Evolutionary conservation across 2,888 invertebrate genomes (phyloP).

Genomic region (Noctua janthe): DNA sequence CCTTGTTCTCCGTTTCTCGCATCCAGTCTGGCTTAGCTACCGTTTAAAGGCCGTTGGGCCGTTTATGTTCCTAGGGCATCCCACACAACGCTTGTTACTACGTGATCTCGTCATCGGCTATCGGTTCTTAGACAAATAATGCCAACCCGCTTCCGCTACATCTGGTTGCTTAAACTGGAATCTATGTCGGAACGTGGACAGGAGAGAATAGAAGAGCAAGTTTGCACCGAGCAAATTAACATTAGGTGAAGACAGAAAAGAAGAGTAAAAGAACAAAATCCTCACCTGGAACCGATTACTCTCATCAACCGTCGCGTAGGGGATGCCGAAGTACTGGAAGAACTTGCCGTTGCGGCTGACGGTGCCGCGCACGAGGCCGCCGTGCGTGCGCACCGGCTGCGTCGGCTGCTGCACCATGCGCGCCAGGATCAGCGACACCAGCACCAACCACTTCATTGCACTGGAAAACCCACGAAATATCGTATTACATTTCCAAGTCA

Average conservation of each 20-base stretch:
- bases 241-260: neutral
- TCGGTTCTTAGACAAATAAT: neutral
- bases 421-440: slow-evolving; percentile 80
- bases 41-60: neutral
- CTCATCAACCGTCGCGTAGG: slow-evolving; percentile 82
- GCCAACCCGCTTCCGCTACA: neutral
- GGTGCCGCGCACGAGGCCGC: slow-evolving; percentile 81
- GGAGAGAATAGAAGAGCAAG: too few relatives aligned
- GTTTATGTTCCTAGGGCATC: neutral
- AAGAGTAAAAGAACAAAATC: neutral
- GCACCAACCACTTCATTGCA: slow-evolving; percentile 83
- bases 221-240: neutral
- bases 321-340: slow-evolving; percentile 85
- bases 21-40: neutral
- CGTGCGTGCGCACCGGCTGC: slow-evolving; percentile 77
- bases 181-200: neutral
- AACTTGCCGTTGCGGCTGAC: slow-evolving; percentile 80
- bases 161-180: neutral
- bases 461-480: slow-evolving; percentile 6
- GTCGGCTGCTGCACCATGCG: slow-evolving; percentile 82
- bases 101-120: neutral
- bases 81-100: neutral
- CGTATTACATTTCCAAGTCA: neutral
- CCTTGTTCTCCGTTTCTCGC: neutral
- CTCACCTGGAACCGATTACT: slow-evolving; percentile 84